A percentile compares a stretch with the other conserved stretches of the same genome.
Evolutionary conservation across 1,140 invertebrate species (phyloP).

Genomic region (Aleiodes sp.): DNA sequence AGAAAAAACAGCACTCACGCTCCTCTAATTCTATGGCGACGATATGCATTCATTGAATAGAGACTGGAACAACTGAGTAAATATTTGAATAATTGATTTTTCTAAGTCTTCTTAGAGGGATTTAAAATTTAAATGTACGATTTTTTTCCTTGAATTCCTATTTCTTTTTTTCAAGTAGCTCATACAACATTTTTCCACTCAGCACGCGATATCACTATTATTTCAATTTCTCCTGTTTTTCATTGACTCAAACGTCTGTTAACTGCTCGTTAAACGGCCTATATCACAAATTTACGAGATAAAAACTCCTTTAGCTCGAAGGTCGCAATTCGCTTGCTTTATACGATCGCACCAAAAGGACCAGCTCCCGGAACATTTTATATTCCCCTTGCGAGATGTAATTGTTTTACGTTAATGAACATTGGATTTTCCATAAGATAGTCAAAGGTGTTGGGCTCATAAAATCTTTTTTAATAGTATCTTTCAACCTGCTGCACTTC

Average conservation of each 20-base stretch:
- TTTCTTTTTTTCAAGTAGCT: no score
- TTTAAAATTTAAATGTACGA: background rate
- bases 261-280: constrained; percentile 45
- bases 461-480: constrained; percentile 36
- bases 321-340: constrained; percentile 29
- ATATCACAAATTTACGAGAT: constrained; percentile 50
- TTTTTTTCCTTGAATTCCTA: background rate
- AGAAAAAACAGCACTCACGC: no score
- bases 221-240: no score
- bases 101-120: background rate
- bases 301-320: background rate
- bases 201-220: no score
- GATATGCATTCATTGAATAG: no score
- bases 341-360: constrained; percentile 31
- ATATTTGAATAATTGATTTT: no score
- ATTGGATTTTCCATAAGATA: constrained; percentile 41
- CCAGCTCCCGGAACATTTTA: constrained; percentile 28
- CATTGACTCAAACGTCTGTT: no score
- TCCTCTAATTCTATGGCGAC: no score
- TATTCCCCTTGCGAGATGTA: constrained; percentile 34
- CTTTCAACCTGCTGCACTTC: constrained; percentile 22
- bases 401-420: constrained; percentile 51
- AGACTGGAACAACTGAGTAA: no score
- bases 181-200: no score
- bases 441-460: constrained; percentile 35